A percentile compares a stretch with the other conserved stretches of the same genome.
These are phyloP conservation scores for Trilocha varians DNA, from an alignment of 2,888 invertebrate species.

Conservation along the genomic window DNA sequence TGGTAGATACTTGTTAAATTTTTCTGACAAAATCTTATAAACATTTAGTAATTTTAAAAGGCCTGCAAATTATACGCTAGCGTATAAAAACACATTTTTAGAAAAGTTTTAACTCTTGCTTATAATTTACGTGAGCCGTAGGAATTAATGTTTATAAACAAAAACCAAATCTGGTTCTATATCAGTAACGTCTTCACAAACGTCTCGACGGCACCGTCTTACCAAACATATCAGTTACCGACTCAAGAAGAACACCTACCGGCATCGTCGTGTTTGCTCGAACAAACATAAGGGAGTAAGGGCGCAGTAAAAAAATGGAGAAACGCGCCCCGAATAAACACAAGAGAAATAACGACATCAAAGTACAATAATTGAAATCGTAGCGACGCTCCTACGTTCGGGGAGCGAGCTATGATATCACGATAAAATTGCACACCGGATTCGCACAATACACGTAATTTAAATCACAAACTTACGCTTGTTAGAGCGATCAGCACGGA, in stretches of 20 bases:
- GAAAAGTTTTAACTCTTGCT: no score
- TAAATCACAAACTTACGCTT: neutral
- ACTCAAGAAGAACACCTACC: constrained; percentile 41
- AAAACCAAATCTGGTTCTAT: constrained; percentile 30
- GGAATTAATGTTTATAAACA: no score
- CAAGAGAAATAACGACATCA: constrained; percentile 66
- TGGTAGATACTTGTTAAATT: no score
- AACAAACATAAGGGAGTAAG: constrained; percentile 54
- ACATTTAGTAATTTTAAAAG: no score
- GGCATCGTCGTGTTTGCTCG: constrained; percentile 42
- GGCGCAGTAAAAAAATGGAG: constrained; percentile 59
- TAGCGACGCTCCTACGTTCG: constrained; percentile 32
- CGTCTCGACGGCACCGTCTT: constrained; percentile 35
- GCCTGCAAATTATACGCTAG: no score
- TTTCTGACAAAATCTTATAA: no score
- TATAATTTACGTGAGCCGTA: no score
- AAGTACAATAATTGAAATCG: constrained; percentile 68
- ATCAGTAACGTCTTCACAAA: constrained; percentile 44
- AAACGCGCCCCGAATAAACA: constrained; percentile 64
- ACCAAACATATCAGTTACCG: constrained; percentile 64
- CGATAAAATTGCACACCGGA: constrained; percentile 28
- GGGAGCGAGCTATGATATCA: constrained; percentile 32
- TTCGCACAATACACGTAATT: neutral
- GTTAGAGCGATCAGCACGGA: no score
- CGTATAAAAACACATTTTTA: no score